Evolutionary conservation across 2,797 vertebrate species (phyloP).

Genomic region (Gymnothorax reevesii): DNA sequence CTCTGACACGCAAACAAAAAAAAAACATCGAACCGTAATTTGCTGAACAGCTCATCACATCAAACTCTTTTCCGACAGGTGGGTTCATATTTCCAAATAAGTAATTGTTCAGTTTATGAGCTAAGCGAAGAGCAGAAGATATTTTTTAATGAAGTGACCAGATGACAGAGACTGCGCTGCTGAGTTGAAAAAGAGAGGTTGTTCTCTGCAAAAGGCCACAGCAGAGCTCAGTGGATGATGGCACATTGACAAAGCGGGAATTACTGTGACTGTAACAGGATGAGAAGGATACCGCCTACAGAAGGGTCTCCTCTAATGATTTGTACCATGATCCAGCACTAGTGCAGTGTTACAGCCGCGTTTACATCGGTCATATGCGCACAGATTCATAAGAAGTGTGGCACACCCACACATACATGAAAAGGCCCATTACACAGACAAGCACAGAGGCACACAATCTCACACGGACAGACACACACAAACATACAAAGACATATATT

Average conservation of each 20-base stretch:
- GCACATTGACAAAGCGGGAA: not conserved
- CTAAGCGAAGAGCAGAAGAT: not conserved
- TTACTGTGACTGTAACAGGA: not conserved
- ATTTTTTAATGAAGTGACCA: not conserved
- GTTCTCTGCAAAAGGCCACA: not conserved
- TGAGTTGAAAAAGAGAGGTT: not conserved
- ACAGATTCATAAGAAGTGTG: not conserved
- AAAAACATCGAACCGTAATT: not conserved
- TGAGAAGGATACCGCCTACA: not conserved
- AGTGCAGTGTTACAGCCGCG: not conserved
- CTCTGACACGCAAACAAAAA: constrained; percentile 6
- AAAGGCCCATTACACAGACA: too few relatives aligned
- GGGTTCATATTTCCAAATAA: not conserved
- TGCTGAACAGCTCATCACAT: not conserved
- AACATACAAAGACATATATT: not conserved
- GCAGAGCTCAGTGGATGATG: not conserved
- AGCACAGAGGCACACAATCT: constrained; percentile 38
- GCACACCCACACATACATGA: constrained; percentile 9
- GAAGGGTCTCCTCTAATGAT: not conserved
- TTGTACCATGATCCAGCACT: not conserved
- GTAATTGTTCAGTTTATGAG: not conserved
- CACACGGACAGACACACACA: constrained; percentile 47
- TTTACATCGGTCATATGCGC: not conserved
- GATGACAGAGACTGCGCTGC: not conserved
- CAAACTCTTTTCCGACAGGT: constrained; percentile 1